A percentile compares a stretch with the other conserved stretches of the same genome.
Conservation (phyloP, 2,797 vertebrate genomes). For the Sebastes reedi region DNA sequence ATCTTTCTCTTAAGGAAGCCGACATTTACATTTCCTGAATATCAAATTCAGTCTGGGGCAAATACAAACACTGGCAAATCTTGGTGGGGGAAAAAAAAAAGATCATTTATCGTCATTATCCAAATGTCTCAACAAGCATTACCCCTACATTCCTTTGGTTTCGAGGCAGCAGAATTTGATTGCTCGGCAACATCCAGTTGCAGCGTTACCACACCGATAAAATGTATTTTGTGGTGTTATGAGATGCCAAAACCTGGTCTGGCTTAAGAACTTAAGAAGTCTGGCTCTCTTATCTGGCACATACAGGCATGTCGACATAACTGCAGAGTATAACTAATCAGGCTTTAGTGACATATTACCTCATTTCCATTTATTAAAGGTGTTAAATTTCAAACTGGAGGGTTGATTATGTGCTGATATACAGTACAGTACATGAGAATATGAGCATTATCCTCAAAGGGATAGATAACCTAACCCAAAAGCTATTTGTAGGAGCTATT, state of each 20-base stretch:
- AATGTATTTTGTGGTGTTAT: conserved; percentile 41
- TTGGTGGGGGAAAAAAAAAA: background rate
- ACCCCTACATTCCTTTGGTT: conserved; percentile 38
- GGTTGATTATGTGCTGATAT: background rate
- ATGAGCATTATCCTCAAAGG: background rate
- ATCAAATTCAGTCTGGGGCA: conserved; percentile 12
- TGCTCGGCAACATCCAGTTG: conserved; percentile 25
- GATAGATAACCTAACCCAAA: background rate
- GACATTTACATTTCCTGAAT: conserved; percentile 34
- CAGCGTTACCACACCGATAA: conserved; percentile 31
- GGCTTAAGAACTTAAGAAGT: conserved; percentile 17
- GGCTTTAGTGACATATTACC: background rate
- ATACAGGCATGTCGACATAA: conserved; percentile 46
- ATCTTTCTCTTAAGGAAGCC: background rate
- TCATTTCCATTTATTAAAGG: background rate
- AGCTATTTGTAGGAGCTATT: too few relatives aligned
- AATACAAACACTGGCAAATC: background rate
- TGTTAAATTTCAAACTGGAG: conserved; percentile 1
- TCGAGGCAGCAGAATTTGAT: conserved; percentile 23
- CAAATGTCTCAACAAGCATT: conserved; percentile 23
- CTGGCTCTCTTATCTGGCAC: conserved; percentile 41
- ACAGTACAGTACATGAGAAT: background rate
- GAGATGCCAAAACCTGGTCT: conserved; percentile 46
- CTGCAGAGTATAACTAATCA: conserved; percentile 8
- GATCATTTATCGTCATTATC: conserved; percentile 7